Percentiles rank a stretch among this genome's conserved stretches.
phyloP scores from a whole-genome alignment of 53 echinoderm and acorn worm species.

The Echinarachnius parma region DNA sequence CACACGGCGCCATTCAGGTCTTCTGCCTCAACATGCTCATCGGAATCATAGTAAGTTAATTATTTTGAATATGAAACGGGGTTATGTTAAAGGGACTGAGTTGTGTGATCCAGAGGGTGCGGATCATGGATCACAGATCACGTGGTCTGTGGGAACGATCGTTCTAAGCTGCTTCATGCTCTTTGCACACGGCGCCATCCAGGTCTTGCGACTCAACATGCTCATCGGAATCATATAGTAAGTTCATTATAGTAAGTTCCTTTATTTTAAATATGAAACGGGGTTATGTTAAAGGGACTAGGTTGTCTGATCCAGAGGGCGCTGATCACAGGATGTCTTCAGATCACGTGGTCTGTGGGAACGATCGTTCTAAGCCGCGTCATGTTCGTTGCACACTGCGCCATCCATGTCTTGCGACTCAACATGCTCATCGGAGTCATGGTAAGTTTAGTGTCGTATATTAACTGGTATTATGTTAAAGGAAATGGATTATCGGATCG shows the following conservation, averaged over 20 bases:
- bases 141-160: slow-evolving; percentile 12
- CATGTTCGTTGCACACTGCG: slow-evolving; percentile 12
- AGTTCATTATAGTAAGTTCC: too few relatives aligned
- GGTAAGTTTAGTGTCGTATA: too few relatives aligned
- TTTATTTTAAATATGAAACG: too few relatives aligned
- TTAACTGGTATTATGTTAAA: too few relatives aligned
- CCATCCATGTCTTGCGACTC: slow-evolving; percentile 26
- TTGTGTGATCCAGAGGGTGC: too few relatives aligned
- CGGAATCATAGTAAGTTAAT: slow-evolving; percentile 21
- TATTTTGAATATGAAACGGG: too few relatives aligned
- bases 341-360: slow-evolving; percentile 18
- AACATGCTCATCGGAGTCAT: slow-evolving; percentile 29
- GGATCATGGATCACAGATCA: too few relatives aligned
- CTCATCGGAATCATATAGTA: slow-evolving; percentile 23
- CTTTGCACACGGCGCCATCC: slow-evolving; percentile 15
- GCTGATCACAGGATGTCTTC: too few relatives aligned
- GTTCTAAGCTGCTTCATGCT: slow-evolving; percentile 12
- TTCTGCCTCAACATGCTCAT: slow-evolving; percentile 32
- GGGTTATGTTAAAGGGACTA: too few relatives aligned
- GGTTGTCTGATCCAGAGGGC: too few relatives aligned
- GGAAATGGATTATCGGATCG: too few relatives aligned
- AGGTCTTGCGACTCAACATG: slow-evolving; percentile 30
- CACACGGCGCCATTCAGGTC: slow-evolving; percentile 23
- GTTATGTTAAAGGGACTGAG: too few relatives aligned
- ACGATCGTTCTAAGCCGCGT: slow-evolving; percentile 5